Evolutionary conservation across 2,888 invertebrate species (phyloP).

Genomic region (Apodemia duryi): DNA sequence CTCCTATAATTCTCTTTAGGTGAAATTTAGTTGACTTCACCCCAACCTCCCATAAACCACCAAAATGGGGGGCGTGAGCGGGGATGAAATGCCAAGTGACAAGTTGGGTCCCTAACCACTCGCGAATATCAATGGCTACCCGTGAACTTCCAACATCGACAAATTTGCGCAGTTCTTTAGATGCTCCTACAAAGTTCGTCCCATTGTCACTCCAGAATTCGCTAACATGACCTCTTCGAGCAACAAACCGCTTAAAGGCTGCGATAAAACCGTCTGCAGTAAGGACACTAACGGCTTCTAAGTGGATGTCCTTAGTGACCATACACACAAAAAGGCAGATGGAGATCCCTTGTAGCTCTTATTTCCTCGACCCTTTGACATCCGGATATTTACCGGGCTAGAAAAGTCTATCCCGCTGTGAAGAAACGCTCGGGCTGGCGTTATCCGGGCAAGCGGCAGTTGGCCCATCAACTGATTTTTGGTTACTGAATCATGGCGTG

Average conservation of each 20-base stretch:
- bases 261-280: conserved; percentile 26
- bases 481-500: not conserved
- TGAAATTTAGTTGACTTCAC: conserved; percentile 28
- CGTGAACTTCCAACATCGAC: conserved; percentile 11
- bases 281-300: conserved; percentile 25
- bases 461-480: not conserved
- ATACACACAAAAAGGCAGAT: conserved; percentile 23
- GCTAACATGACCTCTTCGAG: conserved; percentile 28
- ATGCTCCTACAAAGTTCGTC: conserved; percentile 28
- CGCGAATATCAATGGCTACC: not conserved
- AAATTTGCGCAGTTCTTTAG: conserved; percentile 19
- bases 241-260: conserved; percentile 28
- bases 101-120: not conserved
- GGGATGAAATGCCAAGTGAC: conserved; percentile 31
- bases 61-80: conserved; percentile 30
- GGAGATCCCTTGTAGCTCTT: conserved; percentile 24
- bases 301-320: conserved; percentile 25
- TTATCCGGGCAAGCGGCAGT: not conserved
- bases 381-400: not conserved
- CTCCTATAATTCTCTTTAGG: conserved; percentile 22
- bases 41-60: conserved; percentile 34
- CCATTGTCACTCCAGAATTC: conserved; percentile 27
- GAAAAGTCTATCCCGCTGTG: not conserved
- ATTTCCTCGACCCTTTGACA: conserved; percentile 26
- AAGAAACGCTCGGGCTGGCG: not conserved